These are phyloP conservation scores for Heterocephalus glaber DNA, from an alignment of 2,113 vertebrate genomes.

Conservation along the genomic window DNA sequence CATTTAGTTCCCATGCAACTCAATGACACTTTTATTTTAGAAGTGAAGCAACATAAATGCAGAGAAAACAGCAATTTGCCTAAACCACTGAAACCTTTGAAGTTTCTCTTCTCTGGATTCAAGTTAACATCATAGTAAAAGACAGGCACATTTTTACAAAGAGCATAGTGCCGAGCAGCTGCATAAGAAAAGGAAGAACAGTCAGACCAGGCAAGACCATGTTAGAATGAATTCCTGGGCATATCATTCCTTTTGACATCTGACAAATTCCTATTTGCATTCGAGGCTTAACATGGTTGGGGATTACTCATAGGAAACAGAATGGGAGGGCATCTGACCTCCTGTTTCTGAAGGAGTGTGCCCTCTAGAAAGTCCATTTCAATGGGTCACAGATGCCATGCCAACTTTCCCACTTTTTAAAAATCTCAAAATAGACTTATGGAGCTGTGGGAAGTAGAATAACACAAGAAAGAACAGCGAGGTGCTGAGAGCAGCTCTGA, in stretches of 20 bases:
- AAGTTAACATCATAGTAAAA: not conserved
- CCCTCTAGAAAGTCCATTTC: slow-evolving; percentile 53
- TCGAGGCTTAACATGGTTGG: not conserved
- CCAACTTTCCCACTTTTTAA: slow-evolving; percentile 14
- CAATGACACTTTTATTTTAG: not conserved
- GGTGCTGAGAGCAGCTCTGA: slow-evolving; percentile 48
- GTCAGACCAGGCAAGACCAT: not conserved
- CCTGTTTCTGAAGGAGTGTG: not conserved
- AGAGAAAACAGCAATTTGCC: not conserved
- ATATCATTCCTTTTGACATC: slow-evolving; percentile 9
- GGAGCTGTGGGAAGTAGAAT: slow-evolving; percentile 19
- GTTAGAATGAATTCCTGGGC: not conserved
- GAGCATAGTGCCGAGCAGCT: not conserved
- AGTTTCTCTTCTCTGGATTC: not conserved
- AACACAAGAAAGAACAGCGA: not conserved
- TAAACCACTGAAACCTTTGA: not conserved
- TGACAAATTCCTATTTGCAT: not conserved
- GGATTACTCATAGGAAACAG: not conserved
- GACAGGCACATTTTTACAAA: not conserved
- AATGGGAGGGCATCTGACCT: not conserved
- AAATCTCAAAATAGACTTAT: slow-evolving; percentile 57
- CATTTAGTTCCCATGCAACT: not conserved
- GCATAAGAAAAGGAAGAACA: not conserved
- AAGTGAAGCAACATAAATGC: slow-evolving; percentile 26
- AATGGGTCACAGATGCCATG: slow-evolving; percentile 60